phyloP scores from a whole-genome alignment of 2,888 invertebrate genomes.

The Parapristionchus giblindavisi region DNA sequence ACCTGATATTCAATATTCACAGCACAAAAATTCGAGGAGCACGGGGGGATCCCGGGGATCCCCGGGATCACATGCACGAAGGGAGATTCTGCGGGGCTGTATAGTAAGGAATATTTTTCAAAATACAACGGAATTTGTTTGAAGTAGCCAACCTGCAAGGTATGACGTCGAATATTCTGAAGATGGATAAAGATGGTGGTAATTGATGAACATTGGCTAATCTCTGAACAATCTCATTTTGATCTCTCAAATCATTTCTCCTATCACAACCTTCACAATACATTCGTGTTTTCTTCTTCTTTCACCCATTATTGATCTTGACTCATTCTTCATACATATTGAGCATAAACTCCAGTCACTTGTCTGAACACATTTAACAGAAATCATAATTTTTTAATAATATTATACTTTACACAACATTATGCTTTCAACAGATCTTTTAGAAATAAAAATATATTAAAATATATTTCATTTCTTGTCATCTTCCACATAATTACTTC shows the following conservation, averaged over 20 bases:
- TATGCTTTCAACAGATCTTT: too few relatives aligned
- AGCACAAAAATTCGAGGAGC: too few relatives aligned
- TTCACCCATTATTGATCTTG: neutral
- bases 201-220: neutral
- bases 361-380: too few relatives aligned
- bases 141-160: conserved; percentile 12
- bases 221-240: neutral
- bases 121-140: neutral
- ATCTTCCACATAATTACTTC: too few relatives aligned
- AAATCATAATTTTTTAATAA: too few relatives aligned
- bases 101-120: neutral
- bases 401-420: too few relatives aligned
- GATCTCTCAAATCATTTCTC: neutral
- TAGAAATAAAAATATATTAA: too few relatives aligned
- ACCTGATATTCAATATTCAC: too few relatives aligned
- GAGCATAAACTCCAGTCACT: conserved; percentile 30
- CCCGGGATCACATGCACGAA: too few relatives aligned
- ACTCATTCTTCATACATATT: neutral
- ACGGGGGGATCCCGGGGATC: too few relatives aligned
- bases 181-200: neutral
- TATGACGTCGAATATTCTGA: conserved; percentile 25
- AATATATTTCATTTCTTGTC: too few relatives aligned
- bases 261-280: neutral
- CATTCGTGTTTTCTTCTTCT: conserved; percentile 9
- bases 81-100: too few relatives aligned